Conservation (phyloP, 2,888 invertebrate species). For the Melolontha melolontha region DNA sequence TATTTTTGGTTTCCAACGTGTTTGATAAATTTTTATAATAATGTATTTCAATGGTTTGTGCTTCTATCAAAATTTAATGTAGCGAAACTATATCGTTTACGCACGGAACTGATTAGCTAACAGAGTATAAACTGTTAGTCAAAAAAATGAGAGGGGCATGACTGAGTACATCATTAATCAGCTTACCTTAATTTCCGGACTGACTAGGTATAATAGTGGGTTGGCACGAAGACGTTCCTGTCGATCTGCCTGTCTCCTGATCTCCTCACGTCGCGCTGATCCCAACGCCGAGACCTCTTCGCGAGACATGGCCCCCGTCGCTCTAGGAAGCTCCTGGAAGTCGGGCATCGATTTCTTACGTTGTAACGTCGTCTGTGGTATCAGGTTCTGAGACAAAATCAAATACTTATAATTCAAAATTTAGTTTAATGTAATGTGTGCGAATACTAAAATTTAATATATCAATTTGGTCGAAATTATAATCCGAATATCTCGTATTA, state of each 20-base stretch:
- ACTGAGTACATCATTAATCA: background rate
- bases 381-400: slow-evolving; percentile 75
- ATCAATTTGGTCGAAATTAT: no score
- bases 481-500: no score
- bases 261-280: slow-evolving; percentile 93
- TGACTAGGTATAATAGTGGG: slow-evolving; percentile 94
- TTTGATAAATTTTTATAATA: no score
- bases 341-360: slow-evolving; percentile 98
- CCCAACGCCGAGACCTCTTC: slow-evolving; percentile 96
- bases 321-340: slow-evolving; percentile 85
- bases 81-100: slow-evolving; percentile 38
- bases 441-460: slow-evolving; percentile 1
- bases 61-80: slow-evolving; percentile 19
- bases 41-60: slow-evolving; percentile 25
- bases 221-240: slow-evolving; percentile 93
- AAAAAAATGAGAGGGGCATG: slow-evolving; percentile 22
- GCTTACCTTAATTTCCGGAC: slow-evolving; percentile 96
- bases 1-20: no score
- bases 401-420: slow-evolving; percentile 28
- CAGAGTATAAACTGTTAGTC: slow-evolving; percentile 46
- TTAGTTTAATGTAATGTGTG: background rate
- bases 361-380: slow-evolving; percentile 83
- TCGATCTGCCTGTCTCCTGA: slow-evolving; percentile 91
- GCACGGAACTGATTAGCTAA: slow-evolving; percentile 38
- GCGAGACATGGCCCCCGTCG: slow-evolving; percentile 87